Base-by-base conservation (phyloP, 2,888 invertebrate genomes). In the Melieria omissa region DNA sequence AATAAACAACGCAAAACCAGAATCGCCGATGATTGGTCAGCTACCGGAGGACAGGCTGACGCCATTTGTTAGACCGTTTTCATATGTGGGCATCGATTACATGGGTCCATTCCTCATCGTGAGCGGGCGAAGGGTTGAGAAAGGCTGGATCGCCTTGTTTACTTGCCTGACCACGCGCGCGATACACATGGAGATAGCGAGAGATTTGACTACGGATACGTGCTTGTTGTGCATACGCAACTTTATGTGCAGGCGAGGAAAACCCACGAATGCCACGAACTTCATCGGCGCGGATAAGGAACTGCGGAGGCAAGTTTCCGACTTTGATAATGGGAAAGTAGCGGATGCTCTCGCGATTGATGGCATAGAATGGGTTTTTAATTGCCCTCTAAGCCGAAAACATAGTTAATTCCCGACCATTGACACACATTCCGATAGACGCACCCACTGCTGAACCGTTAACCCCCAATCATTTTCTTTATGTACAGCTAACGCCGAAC, bases 281-380 rank as follows among this genome's bases (percentile, higher is more conserved):
- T 70, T 74, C 29, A 42, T 73, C 10, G 71, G 63, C 0, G 75
- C 74, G 1, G 61, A 57, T 52, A 65, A 60, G 12, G 61, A 68
- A 14, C 58, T 47, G 5, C 69, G 61, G 69, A 16, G 60, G 8
- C 62, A 71, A 16, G 44, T 65, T 8, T 52, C 71, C 41, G 66
- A 65, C 0, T 70, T 70, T 62, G 57, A 72, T 16, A 44, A 44
- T 54, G 68, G 55, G 9, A 62, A 46, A 5, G 69, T 75, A 14
- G 12, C 62, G 5, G 57, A 58, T 4, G 73, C 73, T 29, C 44
- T 72, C 42, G 10, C 72, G 6, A 67, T 8, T 46, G 73, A 49
- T 73, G 72, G 73, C 42, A 46, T 75, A 4, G 70, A 76, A 10
- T 77, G 77, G 76, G 1, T 65, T 5, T 77, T 78, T 62, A 78